These are phyloP conservation scores for Lepidocolaptes lacrymiger DNA, from an alignment of 2,797 vertebrate genomes.

Conservation along the genomic window DNA sequence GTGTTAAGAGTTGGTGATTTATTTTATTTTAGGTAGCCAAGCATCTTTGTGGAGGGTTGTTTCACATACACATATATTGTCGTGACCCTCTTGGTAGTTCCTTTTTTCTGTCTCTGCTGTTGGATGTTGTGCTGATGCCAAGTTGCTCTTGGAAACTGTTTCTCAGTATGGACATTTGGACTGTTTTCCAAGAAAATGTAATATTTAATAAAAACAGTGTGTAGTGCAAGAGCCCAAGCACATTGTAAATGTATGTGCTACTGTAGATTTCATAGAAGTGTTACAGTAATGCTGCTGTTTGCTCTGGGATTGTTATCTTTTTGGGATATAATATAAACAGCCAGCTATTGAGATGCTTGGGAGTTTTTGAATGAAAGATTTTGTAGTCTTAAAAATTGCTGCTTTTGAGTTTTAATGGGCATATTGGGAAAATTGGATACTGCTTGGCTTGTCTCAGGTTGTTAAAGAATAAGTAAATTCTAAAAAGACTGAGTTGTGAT, in stretches of 20 bases:
- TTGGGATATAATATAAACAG: not conserved
- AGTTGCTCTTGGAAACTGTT: not conserved
- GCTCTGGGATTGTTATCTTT: not conserved
- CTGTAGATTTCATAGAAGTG: not conserved
- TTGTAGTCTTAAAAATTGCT: not conserved
- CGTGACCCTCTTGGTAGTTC: not conserved
- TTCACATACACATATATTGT: not conserved
- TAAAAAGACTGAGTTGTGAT: not conserved
- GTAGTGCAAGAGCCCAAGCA: not conserved
- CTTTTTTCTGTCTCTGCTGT: not conserved
- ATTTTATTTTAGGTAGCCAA: not conserved
- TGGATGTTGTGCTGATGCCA: not conserved
- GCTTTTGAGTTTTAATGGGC: not conserved
- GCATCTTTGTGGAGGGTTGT: not conserved
- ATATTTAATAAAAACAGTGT: not conserved
- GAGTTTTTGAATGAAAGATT: not conserved
- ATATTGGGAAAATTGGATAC: not conserved
- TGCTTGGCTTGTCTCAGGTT: not conserved
- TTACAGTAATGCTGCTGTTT: not conserved
- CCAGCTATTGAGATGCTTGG: not conserved
- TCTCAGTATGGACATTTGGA: not conserved
- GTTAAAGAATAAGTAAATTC: not conserved
- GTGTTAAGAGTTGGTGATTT: not conserved
- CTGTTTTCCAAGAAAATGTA: not conserved
- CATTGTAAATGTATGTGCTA: rapidly evolving